A percentile compares a stretch with the other conserved stretches of the same genome.
phyloP scores from a whole-genome alignment of 2,113 vertebrate species.

The Taurulus bubalis region DNA sequence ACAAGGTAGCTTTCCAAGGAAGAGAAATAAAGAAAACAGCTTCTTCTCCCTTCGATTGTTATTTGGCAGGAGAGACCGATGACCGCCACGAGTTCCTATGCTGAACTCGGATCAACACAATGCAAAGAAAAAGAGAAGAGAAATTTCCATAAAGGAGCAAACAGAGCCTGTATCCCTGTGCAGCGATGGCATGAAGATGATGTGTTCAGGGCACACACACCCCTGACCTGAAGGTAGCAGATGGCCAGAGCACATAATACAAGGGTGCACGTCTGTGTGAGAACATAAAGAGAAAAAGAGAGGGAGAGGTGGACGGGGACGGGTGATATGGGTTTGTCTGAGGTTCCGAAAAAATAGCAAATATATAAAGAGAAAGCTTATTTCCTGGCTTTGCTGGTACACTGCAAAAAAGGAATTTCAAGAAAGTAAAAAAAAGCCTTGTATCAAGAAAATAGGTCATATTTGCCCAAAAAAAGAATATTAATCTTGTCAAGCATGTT shows the following conservation, averaged over 20 bases:
- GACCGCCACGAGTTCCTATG: constrained; percentile 1
- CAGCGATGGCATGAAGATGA: constrained; percentile 29
- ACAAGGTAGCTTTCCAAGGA: not conserved
- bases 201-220: constrained; percentile 48
- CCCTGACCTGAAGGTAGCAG: constrained; percentile 68
- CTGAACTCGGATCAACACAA: not conserved
- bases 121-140: not conserved
- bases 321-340: constrained; percentile 44
- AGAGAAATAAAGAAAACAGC: not conserved
- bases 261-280: constrained; percentile 50
- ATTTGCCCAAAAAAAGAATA: too few relatives aligned
- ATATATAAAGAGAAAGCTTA: constrained; percentile 23
- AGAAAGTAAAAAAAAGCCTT: too few relatives aligned
- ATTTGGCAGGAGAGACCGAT: not conserved
- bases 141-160: constrained; percentile 10
- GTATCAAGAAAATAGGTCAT: too few relatives aligned
- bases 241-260: constrained; percentile 58
- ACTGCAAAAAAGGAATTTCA: too few relatives aligned
- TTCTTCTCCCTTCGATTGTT: not conserved
- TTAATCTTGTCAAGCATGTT: too few relatives aligned
- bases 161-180: constrained; percentile 24
- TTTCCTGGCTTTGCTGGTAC: too few relatives aligned
- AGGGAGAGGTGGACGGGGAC: constrained; percentile 35
- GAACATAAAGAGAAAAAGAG: constrained; percentile 24
- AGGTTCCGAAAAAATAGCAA: constrained; percentile 54